These are phyloP conservation scores for Dallia pectoralis DNA, from an alignment of 2,797 vertebrate species.

Conservation along the genomic window DNA sequence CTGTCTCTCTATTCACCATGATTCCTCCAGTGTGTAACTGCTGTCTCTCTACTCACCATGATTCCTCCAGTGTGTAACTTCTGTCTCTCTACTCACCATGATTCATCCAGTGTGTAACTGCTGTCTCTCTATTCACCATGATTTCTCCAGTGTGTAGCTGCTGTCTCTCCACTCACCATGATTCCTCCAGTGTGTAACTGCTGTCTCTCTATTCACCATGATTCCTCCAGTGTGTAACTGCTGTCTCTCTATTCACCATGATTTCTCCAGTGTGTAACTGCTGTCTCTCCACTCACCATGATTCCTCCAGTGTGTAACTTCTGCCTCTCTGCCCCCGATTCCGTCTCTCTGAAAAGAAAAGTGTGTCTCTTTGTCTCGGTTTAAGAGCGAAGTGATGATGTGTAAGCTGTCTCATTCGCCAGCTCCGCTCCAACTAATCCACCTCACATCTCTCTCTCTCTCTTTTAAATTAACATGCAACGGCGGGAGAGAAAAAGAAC, in stretches of 20 bases:
- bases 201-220: constrained; percentile 15
- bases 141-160: no score
- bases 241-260: background rate
- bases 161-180: constrained; percentile 23
- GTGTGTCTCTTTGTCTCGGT: constrained; percentile 11
- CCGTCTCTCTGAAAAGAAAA: constrained; percentile 6
- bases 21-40: no score
- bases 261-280: background rate
- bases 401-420: constrained; percentile 25
- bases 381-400: constrained; percentile 5
- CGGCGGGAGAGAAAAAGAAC: constrained; percentile 53
- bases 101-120: background rate
- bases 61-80: no score
- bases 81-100: no score
- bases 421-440: constrained; percentile 60
- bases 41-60: no score
- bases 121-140: background rate
- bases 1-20: no score
- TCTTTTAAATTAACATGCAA: constrained; percentile 74
- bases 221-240: background rate
- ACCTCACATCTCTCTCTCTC: constrained; percentile 67
- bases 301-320: constrained; percentile 20
- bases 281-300: constrained; percentile 23
- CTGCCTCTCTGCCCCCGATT: constrained; percentile 15
- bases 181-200: constrained; percentile 20